phyloP scores from a whole-genome alignment of 2,888 invertebrate genomes.

The Chymomyza procnemis region DNA sequence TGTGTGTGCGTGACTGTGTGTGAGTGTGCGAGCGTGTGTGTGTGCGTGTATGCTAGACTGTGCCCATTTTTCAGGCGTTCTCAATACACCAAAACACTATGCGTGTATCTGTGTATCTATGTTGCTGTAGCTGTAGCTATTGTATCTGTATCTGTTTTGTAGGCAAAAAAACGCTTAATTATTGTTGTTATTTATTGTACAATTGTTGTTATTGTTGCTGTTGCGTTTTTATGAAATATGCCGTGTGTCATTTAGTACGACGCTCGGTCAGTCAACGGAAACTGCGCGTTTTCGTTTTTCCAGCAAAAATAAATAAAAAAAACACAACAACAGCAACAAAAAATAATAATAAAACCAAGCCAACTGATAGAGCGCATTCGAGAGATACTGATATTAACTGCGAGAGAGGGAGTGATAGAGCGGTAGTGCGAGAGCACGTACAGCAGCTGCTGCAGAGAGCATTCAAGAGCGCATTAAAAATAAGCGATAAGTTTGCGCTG shows the following conservation, averaged over 20 bases:
- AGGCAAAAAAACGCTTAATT: slow-evolving; percentile 6
- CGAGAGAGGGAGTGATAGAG: not conserved
- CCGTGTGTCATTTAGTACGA: not conserved
- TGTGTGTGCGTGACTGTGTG: not conserved
- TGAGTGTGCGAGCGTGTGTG: not conserved
- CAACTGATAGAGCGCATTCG: not conserved
- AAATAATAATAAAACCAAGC: not conserved
- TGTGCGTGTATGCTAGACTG: not conserved
- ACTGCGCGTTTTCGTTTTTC: slow-evolving; percentile 26
- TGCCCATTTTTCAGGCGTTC: slow-evolving; percentile 1
- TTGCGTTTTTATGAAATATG: slow-evolving; percentile 7
- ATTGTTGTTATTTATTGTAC: slow-evolving; percentile 9
- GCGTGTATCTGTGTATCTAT: not conserved
- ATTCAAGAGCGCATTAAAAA: not conserved
- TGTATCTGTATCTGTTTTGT: too few species aligned
- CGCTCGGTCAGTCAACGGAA: slow-evolving; percentile 10
- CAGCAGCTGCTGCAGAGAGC: not conserved
- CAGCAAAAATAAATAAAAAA: not conserved
- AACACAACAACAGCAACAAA: too few species aligned
- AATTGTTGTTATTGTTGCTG: slow-evolving; percentile 1
- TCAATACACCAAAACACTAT: not conserved
- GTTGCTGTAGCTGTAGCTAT: too few species aligned
- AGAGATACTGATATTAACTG: not conserved
- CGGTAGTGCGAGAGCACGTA: too few species aligned
- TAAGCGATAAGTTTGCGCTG: not conserved